phyloP scores from a whole-genome alignment of 1,140 invertebrate genomes.

The Solenopsis fugax region DNA sequence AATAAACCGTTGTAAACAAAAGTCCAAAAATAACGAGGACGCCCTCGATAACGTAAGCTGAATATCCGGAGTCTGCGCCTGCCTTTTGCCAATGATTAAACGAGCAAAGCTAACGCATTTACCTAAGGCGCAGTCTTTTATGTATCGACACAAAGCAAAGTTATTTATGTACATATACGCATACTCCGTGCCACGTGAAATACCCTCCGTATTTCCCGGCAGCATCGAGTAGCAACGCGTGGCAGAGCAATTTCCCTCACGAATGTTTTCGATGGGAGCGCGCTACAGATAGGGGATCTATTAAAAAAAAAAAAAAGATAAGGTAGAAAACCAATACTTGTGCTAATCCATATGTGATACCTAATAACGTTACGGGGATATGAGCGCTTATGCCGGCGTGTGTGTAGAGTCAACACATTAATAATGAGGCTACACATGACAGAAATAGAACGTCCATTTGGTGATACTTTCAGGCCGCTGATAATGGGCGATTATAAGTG shows the following conservation, averaged over 20 bases:
- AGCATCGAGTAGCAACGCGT: conserved; percentile 22
- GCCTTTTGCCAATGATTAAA: conserved; percentile 52
- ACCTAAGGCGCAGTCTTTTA: conserved; percentile 54
- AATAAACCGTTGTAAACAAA: conserved; percentile 63
- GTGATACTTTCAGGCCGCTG: background rate
- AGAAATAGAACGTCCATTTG: conserved; percentile 42
- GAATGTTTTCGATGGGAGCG: conserved; percentile 39
- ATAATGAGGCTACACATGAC: conserved; percentile 22
- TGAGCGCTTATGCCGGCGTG: background rate
- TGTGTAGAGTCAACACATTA: conserved; percentile 37
- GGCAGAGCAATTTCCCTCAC: conserved; percentile 42
- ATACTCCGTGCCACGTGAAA: conserved; percentile 1
- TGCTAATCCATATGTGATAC: conserved; percentile 34
- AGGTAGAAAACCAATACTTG: conserved; percentile 35
- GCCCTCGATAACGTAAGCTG: conserved; percentile 58
- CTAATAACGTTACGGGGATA: conserved; percentile 2
- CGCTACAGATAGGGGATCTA: conserved; percentile 14
- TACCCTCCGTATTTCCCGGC: background rate
- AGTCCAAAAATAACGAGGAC: conserved; percentile 67
- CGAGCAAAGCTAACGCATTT: conserved; percentile 57
- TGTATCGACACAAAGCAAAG: conserved; percentile 49
- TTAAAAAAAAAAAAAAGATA: conserved; percentile 35
- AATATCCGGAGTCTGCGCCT: conserved; percentile 58
- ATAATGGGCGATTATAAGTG: conserved; percentile 1
- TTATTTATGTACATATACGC: conserved; percentile 45